Conservation (phyloP, 2,797 vertebrate species). For the Platyrinchus mystaceus region DNA sequence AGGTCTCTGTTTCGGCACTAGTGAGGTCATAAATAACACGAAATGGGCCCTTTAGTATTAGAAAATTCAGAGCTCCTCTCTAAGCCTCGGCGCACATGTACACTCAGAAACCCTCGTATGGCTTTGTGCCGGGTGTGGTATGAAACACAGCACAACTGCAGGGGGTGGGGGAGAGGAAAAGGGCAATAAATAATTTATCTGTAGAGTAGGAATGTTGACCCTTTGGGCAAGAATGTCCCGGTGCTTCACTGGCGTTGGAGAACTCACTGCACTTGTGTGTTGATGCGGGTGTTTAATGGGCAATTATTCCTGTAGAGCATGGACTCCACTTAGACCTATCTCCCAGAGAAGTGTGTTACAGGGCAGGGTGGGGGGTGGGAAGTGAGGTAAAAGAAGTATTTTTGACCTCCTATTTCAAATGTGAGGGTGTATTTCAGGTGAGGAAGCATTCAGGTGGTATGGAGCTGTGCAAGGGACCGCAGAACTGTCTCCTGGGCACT, state of each 20-base stretch:
- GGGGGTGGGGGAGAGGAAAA: background rate
- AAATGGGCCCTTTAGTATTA: slow-evolving; percentile 77
- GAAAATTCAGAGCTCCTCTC: slow-evolving; percentile 72
- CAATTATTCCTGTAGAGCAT: background rate
- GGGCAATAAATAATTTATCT: slow-evolving; percentile 64
- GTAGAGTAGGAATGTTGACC: background rate
- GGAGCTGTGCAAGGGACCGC: rapidly evolving
- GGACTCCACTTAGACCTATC: background rate
- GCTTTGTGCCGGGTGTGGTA: slow-evolving; percentile 24
- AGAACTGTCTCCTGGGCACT: background rate
- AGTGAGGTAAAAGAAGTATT: background rate
- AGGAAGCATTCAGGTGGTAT: rapidly evolving
- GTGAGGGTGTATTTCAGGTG: background rate
- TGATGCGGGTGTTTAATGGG: background rate
- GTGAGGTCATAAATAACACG: slow-evolving; percentile 73
- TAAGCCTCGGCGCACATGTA: slow-evolving; percentile 51
- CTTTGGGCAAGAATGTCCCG: slow-evolving; percentile 1
- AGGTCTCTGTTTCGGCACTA: slow-evolving; percentile 66
- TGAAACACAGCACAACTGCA: slow-evolving; percentile 58
- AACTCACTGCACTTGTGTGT: rapidly evolving
- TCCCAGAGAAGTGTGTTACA: rapidly evolving
- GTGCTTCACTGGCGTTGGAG: background rate
- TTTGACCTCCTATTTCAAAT: background rate
- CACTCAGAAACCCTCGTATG: background rate
- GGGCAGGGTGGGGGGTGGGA: too few species aligned